Conservation (phyloP, 2,113 vertebrate species). For the Heloderma charlesbogerti region DNA sequence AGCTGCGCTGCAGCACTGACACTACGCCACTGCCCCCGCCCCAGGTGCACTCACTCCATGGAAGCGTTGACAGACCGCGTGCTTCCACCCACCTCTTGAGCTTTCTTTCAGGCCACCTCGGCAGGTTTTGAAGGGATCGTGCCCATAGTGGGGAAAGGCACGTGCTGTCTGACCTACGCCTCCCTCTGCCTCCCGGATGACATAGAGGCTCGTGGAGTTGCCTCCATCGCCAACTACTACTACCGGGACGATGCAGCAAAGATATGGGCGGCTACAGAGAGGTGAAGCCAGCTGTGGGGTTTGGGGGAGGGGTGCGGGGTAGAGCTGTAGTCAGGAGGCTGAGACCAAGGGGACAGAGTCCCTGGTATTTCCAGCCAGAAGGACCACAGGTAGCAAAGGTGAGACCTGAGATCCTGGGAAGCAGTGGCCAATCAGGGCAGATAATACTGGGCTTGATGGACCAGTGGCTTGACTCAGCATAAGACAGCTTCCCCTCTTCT, state of each 20-base stretch:
- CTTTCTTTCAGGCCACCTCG: neutral
- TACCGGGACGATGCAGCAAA: constrained; percentile 76
- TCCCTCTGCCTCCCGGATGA: constrained; percentile 69
- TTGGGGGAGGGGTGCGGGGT: neutral
- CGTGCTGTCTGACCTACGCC: constrained; percentile 56
- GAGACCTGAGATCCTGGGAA: too few relatives aligned
- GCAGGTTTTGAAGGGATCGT: neutral
- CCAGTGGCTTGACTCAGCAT: too few relatives aligned
- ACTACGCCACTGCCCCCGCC: too few relatives aligned
- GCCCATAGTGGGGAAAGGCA: neutral
- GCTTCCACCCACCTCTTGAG: too few relatives aligned
- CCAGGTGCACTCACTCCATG: too few relatives aligned
- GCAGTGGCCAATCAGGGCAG: too few relatives aligned
- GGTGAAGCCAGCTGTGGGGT: constrained; percentile 48
- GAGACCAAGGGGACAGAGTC: neutral
- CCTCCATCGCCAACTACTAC: constrained; percentile 67
- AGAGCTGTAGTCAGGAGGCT: neutral
- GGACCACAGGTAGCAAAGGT: too few relatives aligned
- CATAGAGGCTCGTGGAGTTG: constrained; percentile 59
- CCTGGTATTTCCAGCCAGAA: too few relatives aligned
- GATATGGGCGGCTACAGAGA: constrained; percentile 73
- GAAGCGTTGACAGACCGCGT: neutral
- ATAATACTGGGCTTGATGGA: too few relatives aligned
- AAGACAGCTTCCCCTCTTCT: too few relatives aligned
- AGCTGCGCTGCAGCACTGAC: too few relatives aligned